phyloP scores from a whole-genome alignment of 2,888 invertebrate genomes.

The Tuta absoluta region DNA sequence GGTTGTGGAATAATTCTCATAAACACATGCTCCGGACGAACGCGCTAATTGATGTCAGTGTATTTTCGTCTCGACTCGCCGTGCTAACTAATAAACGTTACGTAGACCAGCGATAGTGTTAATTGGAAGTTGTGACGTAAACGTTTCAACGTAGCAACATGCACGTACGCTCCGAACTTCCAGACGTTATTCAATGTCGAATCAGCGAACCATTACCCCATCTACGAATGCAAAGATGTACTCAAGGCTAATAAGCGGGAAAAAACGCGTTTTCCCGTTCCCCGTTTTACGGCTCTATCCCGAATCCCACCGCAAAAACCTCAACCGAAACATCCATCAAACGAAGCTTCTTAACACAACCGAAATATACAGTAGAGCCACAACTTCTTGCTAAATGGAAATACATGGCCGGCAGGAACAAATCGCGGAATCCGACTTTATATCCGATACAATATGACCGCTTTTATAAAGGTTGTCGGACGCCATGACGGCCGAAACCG shows the following conservation, averaged over 20 bases:
- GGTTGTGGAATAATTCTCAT: constrained; percentile 43
- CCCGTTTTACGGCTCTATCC: constrained; percentile 50
- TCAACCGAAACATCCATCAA: constrained; percentile 69
- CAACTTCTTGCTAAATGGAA: constrained; percentile 65
- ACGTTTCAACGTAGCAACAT: constrained; percentile 31
- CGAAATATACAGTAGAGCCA: constrained; percentile 59
- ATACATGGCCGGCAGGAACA: constrained; percentile 44
- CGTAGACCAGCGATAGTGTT: constrained; percentile 41
- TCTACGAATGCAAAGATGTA: constrained; percentile 25
- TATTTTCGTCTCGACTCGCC: constrained; percentile 53
- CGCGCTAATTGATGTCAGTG: constrained; percentile 63
- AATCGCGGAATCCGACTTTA: constrained; percentile 52
- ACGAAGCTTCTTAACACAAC: constrained; percentile 68
- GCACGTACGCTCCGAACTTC: constrained; percentile 28
- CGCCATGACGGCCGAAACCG: constrained; percentile 49
- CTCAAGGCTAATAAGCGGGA: constrained; percentile 43
- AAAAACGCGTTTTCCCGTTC: constrained; percentile 46
- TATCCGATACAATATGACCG: constrained; percentile 45
- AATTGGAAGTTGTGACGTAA: constrained; percentile 52
- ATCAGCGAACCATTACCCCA: constrained; percentile 22
- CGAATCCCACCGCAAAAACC: constrained; percentile 60
- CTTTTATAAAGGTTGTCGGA: constrained; percentile 47
- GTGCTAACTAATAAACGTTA: constrained; percentile 47
- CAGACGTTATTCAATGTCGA: constrained; percentile 15
- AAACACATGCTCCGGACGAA: constrained; percentile 42